Percentiles rank a stretch among this genome's conserved stretches.
Evolutionary conservation across 1,140 invertebrate species (phyloP).

Genomic region (Temnothorax nylanderi): DNA sequence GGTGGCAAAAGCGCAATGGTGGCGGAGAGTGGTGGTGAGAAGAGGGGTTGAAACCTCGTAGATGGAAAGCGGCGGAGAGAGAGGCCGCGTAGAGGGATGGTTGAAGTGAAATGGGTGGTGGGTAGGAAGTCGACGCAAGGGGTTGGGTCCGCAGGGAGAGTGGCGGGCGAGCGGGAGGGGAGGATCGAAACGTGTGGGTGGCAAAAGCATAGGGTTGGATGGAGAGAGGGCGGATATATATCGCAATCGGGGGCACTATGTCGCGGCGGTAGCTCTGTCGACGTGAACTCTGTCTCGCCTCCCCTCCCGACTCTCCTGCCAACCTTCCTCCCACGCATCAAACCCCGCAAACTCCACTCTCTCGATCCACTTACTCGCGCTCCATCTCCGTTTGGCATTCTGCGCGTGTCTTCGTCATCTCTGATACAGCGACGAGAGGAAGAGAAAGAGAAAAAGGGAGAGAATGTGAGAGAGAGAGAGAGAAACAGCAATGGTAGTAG

Average conservation of each 20-base stretch:
- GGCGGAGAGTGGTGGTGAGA: constrained; percentile 62
- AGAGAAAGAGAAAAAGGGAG: constrained; percentile 3
- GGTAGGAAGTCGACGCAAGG: constrained; percentile 50
- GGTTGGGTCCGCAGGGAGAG: constrained; percentile 19
- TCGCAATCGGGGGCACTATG: constrained; percentile 82
- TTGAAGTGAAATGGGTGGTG: constrained; percentile 52
- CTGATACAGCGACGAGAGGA: constrained; percentile 27
- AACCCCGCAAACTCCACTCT: constrained; percentile 58
- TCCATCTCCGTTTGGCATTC: constrained; percentile 47
- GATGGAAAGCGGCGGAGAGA: constrained; percentile 60
- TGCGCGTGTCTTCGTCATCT: constrained; percentile 36
- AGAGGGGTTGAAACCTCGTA: constrained; percentile 57
- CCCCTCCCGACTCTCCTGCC: not conserved
- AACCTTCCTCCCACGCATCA: constrained; percentile 50
- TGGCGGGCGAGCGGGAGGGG: not conserved
- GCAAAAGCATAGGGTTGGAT: constrained; percentile 77
- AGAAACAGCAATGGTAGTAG: constrained; percentile 12
- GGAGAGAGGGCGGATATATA: constrained; percentile 76
- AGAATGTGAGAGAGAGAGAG: not conserved
- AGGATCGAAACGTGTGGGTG: constrained; percentile 73
- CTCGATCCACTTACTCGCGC: constrained; percentile 40
- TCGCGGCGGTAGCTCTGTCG: constrained; percentile 76
- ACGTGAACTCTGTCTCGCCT: constrained; percentile 64
- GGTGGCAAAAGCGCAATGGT: constrained; percentile 74
- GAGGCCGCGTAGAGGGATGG: constrained; percentile 51